A percentile compares a stretch with the other conserved stretches of the same genome.
These are phyloP conservation scores for Brachyhypopomus gauderio DNA, from an alignment of 2,113 vertebrate genomes.

Conservation along the genomic window DNA sequence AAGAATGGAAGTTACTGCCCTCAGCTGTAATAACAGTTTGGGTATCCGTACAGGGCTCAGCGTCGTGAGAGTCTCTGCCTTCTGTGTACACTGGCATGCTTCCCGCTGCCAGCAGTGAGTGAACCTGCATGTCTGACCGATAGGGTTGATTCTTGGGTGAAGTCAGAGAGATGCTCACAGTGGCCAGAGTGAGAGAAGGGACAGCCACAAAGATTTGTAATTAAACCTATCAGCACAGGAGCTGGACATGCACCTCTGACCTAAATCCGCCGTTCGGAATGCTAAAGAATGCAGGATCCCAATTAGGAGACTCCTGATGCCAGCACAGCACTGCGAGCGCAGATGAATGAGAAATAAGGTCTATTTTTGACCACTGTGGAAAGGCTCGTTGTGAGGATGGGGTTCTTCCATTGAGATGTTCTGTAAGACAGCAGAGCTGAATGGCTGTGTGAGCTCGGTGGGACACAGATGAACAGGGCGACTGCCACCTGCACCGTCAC, in stretches of 20 bases:
- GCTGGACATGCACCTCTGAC: conserved; percentile 3
- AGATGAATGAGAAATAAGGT: background rate
- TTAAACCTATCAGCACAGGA: conserved; percentile 2
- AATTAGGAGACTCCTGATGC: background rate
- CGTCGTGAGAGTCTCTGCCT: background rate
- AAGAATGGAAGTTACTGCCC: conserved; percentile 26
- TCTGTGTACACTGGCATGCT: background rate
- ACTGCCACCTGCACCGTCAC: conserved; percentile 47
- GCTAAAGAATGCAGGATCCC: background rate
- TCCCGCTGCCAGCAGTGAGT: background rate
- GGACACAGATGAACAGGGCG: conserved; percentile 34
- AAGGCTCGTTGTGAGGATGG: conserved; percentile 5
- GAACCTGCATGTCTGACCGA: conserved; percentile 12
- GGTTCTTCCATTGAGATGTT: conserved; percentile 42
- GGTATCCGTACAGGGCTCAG: background rate
- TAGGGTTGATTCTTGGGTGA: conserved; percentile 23
- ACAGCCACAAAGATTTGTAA: conserved; percentile 19
- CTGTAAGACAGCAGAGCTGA: conserved; percentile 22
- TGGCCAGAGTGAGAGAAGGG: background rate
- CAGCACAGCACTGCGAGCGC: background rate
- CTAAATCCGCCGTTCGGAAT: background rate
- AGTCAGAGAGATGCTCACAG: conserved; percentile 29
- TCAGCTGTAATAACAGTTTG: conserved; percentile 31
- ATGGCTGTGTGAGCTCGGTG: conserved; percentile 31
- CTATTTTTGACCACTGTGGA: background rate